phyloP scores from a whole-genome alignment of 2,888 invertebrate species.

The Seladonia tumulorum region DNA sequence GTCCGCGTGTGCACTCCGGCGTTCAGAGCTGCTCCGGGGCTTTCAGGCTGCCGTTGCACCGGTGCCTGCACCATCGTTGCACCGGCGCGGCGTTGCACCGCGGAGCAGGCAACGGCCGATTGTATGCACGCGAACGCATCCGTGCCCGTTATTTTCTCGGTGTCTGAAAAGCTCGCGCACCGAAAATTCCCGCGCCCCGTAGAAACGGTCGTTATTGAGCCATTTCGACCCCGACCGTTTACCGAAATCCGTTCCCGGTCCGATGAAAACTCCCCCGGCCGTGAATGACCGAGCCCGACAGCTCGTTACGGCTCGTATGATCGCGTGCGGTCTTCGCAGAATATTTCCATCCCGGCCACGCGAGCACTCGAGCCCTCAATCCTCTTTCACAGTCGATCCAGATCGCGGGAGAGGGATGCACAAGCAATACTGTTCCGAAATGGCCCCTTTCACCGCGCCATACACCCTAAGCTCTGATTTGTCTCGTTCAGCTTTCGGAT shows the following conservation, averaged over 20 bases:
- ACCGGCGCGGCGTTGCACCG: neutral
- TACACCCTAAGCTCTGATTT: neutral
- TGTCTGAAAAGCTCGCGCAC: slow-evolving; percentile 47
- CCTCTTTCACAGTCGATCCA: neutral
- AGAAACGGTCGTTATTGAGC: slow-evolving; percentile 55
- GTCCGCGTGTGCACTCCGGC: neutral
- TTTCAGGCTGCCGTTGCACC: slow-evolving; percentile 37
- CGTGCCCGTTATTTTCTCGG: slow-evolving; percentile 60
- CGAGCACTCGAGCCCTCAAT: neutral
- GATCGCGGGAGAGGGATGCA: too few species aligned
- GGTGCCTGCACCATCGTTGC: slow-evolving; percentile 14
- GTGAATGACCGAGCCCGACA: slow-evolving; percentile 54
- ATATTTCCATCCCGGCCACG: slow-evolving; percentile 25
- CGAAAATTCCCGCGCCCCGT: slow-evolving; percentile 39
- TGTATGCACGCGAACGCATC: slow-evolving; percentile 49
- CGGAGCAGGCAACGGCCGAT: slow-evolving; percentile 12
- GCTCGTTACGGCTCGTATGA: slow-evolving; percentile 53
- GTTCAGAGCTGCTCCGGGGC: slow-evolving; percentile 40
- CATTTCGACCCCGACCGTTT: slow-evolving; percentile 51
- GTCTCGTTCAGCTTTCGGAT: neutral
- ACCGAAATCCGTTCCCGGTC: slow-evolving; percentile 41
- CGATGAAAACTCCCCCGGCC: slow-evolving; percentile 49
- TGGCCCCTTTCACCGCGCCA: neutral
- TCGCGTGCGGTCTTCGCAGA: slow-evolving; percentile 45
- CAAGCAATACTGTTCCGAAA: neutral